Conservation (phyloP, 2,113 vertebrate genomes). For the Oplegnathus fasciatus region DNA sequence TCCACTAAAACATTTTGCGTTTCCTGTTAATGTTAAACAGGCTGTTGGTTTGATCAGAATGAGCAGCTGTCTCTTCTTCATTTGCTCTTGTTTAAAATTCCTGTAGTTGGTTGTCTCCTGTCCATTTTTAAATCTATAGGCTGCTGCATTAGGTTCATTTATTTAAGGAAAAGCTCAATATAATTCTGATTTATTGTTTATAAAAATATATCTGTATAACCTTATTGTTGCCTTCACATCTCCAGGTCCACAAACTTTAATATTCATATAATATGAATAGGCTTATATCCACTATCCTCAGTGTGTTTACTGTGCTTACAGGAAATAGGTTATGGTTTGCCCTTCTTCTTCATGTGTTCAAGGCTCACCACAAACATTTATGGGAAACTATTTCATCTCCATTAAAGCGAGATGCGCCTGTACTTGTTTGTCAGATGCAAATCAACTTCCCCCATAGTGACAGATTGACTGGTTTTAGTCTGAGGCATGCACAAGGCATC, state of each 20-base stretch:
- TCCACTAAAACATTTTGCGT: not conserved
- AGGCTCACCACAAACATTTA: not conserved
- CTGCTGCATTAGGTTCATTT: not conserved
- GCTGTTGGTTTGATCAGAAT: no score
- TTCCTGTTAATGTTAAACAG: not conserved
- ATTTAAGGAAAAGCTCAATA: not conserved
- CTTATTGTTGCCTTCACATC: not conserved
- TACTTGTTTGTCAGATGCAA: constrained; percentile 25
- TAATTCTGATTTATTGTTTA: not conserved
- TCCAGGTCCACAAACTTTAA: no score
- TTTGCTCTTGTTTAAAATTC: not conserved
- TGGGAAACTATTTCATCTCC: constrained; percentile 1
- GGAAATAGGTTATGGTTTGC: not conserved
- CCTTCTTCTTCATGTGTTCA: not conserved
- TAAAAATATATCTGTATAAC: not conserved
- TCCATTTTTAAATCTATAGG: not conserved
- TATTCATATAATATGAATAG: not conserved
- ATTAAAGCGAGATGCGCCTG: not conserved
- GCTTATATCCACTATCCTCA: not conserved
- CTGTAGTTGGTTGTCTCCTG: not conserved
- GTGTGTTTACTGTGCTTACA: not conserved
- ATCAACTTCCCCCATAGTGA: constrained; percentile 25
- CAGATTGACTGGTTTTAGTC: not conserved
- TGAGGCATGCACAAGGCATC: not conserved
- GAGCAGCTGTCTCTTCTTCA: not conserved